A percentile compares a stretch with the other conserved stretches of the same genome.
Conservation (phyloP, 2,888 invertebrate species). For the Toxonevra muliebris region DNA sequence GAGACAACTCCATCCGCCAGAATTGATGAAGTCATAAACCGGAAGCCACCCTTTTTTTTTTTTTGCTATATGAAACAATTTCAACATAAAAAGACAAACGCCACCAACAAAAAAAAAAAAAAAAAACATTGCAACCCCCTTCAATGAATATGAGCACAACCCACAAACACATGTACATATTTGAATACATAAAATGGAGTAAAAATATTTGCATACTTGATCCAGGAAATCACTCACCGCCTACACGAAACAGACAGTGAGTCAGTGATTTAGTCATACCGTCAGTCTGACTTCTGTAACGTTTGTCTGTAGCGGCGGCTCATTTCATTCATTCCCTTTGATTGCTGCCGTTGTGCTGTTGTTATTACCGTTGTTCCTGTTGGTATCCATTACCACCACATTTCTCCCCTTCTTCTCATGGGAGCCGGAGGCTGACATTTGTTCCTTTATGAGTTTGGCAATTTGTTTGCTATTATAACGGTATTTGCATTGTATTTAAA, state of each 20-base stretch:
- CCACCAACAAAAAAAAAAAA: too few relatives aligned
- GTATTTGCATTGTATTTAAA: conserved; percentile 62
- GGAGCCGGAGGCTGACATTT: conserved; percentile 32
- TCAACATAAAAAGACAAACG: conserved; percentile 24
- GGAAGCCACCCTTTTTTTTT: conserved; percentile 33
- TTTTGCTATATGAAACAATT: conserved; percentile 35
- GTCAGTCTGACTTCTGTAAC: too few relatives aligned
- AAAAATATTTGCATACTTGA: conserved; percentile 60
- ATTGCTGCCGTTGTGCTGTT: conserved; percentile 13
- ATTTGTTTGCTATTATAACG: conserved; percentile 58
- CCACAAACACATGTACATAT: background rate
- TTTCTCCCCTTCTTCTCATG: conserved; percentile 10
- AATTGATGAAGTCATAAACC: conserved; percentile 39
- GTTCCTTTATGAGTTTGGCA: conserved; percentile 40
- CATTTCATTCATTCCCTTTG: too few relatives aligned
- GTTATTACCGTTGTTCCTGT: background rate
- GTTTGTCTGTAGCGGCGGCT: too few relatives aligned
- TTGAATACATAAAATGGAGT: conserved; percentile 45
- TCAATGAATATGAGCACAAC: background rate
- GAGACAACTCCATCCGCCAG: conserved; percentile 21
- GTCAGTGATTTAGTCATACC: too few relatives aligned
- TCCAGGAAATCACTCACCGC: conserved; percentile 53
- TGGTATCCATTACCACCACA: conserved; percentile 38
- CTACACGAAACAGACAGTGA: background rate
- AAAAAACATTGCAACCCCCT: background rate